phyloP scores from a whole-genome alignment of 2,113 vertebrate species.

The Drymodes brunneopygia region DNA sequence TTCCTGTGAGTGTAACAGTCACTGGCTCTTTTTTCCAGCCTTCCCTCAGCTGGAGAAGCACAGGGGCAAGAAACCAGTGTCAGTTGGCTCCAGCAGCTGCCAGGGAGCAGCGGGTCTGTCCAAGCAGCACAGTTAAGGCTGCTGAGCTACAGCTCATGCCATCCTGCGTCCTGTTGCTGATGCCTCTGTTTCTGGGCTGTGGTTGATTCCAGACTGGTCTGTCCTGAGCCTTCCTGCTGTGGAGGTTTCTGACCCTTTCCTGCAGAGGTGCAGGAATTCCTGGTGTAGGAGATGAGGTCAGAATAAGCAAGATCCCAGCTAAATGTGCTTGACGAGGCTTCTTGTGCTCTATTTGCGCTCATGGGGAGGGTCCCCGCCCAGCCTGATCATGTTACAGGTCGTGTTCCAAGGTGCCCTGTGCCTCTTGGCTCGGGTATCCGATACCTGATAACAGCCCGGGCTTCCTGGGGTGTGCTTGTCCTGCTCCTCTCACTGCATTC shows the following conservation, averaged over 20 bases:
- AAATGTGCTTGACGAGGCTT: not conserved
- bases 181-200: not conserved
- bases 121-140: not conserved
- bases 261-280: not conserved
- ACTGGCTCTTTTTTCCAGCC: not conserved
- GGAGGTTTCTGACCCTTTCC: not conserved
- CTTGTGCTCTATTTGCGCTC: not conserved
- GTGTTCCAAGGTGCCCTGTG: constrained; percentile 31
- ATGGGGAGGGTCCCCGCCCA: not conserved
- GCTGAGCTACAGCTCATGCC: not conserved
- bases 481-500: not conserved
- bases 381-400: not conserved
- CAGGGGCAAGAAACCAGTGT: not conserved
- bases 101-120: not conserved
- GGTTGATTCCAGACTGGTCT: not conserved
- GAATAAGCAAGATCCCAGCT: not conserved
- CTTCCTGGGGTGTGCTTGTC: not conserved
- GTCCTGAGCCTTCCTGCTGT: not conserved
- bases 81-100: not conserved
- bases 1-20: not conserved
- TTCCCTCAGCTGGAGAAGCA: not conserved
- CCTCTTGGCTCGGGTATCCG: constrained; percentile 24
- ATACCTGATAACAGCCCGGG: not conserved
- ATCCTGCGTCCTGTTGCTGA: not conserved
- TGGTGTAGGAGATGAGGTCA: not conserved